Conservation (phyloP, 2,113 vertebrate genomes). For the Rhabdomys dilectus region DNA sequence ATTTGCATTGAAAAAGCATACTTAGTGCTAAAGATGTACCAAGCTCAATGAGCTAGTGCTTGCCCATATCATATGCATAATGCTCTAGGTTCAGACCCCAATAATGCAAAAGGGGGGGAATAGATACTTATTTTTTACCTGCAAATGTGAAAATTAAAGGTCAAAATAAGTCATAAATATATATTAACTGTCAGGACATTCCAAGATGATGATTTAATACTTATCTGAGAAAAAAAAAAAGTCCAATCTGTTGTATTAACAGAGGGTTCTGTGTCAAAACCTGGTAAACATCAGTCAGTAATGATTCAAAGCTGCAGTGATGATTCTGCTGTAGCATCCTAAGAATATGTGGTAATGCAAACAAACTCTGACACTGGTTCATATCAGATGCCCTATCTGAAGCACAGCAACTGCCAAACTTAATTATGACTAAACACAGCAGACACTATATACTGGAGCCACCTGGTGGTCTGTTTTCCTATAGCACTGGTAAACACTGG, state of each 20-base stretch:
- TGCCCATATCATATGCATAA: not conserved
- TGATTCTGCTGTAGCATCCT: not conserved
- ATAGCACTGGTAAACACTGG: slow-evolving; percentile 51
- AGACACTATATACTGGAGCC: slow-evolving; percentile 77
- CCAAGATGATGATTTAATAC: not conserved
- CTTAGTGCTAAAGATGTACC: not conserved
- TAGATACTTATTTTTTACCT: slow-evolving; percentile 23
- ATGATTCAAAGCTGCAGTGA: not conserved
- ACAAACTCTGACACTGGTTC: not conserved
- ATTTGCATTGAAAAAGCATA: slow-evolving; percentile 36
- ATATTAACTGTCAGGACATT: not conserved
- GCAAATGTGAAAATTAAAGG: not conserved
- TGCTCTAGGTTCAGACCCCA: not conserved
- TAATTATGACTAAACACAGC: accelerated
- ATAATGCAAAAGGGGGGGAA: not conserved
- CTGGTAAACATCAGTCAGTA: not conserved
- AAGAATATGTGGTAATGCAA: not conserved
- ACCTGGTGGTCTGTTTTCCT: slow-evolving; percentile 74
- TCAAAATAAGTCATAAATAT: slow-evolving; percentile 34
- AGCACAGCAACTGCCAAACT: not conserved
- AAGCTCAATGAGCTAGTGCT: too few relatives aligned
- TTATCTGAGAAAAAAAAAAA: not conserved
- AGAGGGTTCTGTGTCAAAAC: not conserved
- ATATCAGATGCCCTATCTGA: not conserved
- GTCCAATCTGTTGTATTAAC: not conserved